Evolutionary conservation across 2,113 vertebrate genomes (phyloP), one percentile per base, ranked within the genome.

Genomic region (Urocolius indicus): DNA sequence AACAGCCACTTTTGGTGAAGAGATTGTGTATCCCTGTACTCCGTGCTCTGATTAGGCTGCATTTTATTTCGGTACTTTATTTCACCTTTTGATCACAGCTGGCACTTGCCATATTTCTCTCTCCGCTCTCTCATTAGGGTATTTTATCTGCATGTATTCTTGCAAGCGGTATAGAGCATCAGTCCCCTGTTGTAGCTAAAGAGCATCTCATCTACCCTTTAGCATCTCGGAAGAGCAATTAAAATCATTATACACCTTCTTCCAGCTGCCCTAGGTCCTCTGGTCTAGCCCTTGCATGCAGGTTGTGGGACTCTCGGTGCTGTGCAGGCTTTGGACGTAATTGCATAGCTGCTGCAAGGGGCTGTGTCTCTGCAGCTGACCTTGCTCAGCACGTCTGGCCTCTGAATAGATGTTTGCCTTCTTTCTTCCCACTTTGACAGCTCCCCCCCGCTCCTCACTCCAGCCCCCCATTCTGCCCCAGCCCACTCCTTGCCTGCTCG

Each of bases 311-410:
- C 93, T 96, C 75, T 84, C 2, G 18, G 82, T 87, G 72, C 97
- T 92, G 89, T 96, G 97, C 96, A 97, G 97, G 97, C 94, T 98
- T 98, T 69, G 87, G 95, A 80, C n/a, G 91, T 98, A 98, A 98
- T 98, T 95, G 97, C 81, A 96, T 93, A 97, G 98, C 96, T 98
- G 96, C 97, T 96, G 84, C 78, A 94, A 95, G 87, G 97, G 96
- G 95, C 96, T 94, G 81, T 67, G 84, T 69, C 93, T 93, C 96
- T 90, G 94, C 84, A 96, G 96, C 97, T 98, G 97, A 98, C 98
- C 97, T 97, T 95, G 95, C 96, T 97, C 92, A 59, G 94, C 1
- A 58, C 20, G 86, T 93, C 97, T 98, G 98, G 97, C 97, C 95
- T 93, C 94, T 91, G 85, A 73, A 96, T 93, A 97, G 94, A 97